Evolutionary conservation across 2,113 vertebrate genomes (phyloP), one percentile per base, ranked within the genome.

Genomic region (Tylochromis polylepis): DNA sequence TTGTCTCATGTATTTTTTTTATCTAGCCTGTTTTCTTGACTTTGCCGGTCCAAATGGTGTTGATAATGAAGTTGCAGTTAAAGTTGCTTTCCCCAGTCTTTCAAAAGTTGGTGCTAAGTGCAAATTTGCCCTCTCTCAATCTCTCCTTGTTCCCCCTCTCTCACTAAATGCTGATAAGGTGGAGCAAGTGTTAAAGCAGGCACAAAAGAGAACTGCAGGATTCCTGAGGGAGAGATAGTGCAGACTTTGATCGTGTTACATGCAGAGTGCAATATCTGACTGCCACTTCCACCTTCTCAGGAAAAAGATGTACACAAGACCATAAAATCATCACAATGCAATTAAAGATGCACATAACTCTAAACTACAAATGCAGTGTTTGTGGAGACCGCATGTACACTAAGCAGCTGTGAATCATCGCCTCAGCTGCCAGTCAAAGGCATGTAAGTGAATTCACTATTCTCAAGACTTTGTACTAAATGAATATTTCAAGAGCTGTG

Each of bases 401-500:
- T 53, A 51, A 67, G 18, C 6, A 77, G 15, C 34, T 38, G 38
- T 56, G 70, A 82, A 70, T 82, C 29, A 8, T 51, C 8, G 15
- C 29, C 65, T 81, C 22, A 79, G 80, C 67, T 80, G 56, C 85
- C 36, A 79, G 81, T 81, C 57, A 82, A 10, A 72, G 55, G 36
- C 10, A 4, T 89, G 75, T 57, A 88, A 87, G 65, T 72, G 62
- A 83, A 88, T 60, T 85, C 38, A 85, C 46, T 51, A 81, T 89
- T 82, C 46, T 62, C 65, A 62, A 67, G 34, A 85, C 81, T 81
- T 91, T 93, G 75, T 82, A 75, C 53, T 65, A 80, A 79, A 86
- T 93, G 22, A 87, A 92, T 94, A 94, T 94, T 94, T 93, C 62
- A 93, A 92, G 49, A 83, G 79, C 81, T 85, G 14, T 87, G 82